Evolutionary conservation across 2,797 vertebrate species (phyloP).

Genomic region (Epinephelus coioides): DNA sequence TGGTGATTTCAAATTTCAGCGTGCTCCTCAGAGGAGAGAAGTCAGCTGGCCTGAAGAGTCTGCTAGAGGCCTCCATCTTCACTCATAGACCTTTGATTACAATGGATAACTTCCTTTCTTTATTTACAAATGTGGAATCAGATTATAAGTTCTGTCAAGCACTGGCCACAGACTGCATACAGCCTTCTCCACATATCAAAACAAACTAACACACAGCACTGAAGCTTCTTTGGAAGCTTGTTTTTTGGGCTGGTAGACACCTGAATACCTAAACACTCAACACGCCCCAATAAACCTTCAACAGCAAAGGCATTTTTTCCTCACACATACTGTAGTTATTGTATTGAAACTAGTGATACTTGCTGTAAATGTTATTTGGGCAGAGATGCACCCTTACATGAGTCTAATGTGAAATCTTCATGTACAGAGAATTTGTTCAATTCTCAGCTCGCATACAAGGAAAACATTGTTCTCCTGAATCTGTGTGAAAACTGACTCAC

Average conservation of each 20-base stretch:
- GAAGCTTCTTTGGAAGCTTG: neutral
- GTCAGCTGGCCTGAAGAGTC: neutral
- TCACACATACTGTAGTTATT: neutral
- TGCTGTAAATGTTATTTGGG: neutral
- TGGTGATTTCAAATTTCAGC: neutral
- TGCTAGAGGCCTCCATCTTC: neutral
- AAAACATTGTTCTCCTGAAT: conserved; percentile 25
- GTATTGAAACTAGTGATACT: neutral
- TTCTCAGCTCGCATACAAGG: neutral
- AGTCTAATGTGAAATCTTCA: neutral
- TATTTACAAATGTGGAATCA: neutral
- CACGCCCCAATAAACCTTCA: neutral
- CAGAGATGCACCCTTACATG: neutral
- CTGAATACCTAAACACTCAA: neutral
- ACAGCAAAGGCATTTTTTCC: too few species aligned
- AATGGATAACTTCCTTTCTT: neutral
- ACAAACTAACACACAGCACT: neutral
- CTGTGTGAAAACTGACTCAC: conserved; percentile 34
- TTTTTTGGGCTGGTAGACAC: neutral
- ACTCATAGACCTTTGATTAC: neutral
- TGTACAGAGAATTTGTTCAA: neutral
- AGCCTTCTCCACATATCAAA: neutral
- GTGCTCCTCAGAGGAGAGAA: neutral
- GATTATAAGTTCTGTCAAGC: neutral
- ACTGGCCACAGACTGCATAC: neutral